Evolutionary conservation across 2,797 vertebrate species (phyloP).

Genomic region (Coregonus ussuriensis): DNA sequence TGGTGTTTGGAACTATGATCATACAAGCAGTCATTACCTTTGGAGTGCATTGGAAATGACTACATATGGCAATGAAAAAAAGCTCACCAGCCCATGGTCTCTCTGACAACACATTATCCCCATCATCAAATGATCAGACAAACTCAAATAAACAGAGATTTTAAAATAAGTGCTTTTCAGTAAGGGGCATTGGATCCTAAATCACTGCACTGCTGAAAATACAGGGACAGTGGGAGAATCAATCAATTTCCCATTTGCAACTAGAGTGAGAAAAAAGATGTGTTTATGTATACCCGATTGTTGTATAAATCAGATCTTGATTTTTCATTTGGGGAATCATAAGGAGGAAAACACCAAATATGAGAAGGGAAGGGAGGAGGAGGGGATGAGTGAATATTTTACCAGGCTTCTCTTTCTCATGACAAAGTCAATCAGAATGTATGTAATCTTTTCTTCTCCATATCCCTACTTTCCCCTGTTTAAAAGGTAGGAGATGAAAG

Average conservation of each 20-base stretch:
- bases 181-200: constrained; percentile 38
- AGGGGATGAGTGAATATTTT: background rate
- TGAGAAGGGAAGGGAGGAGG: constrained; percentile 21
- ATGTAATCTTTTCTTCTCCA: background rate
- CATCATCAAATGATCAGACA: background rate
- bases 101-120: background rate
- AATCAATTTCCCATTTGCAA: constrained; percentile 53
- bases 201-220: background rate
- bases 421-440: constrained; percentile 9
- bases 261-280: constrained; percentile 27
- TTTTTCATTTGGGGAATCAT: constrained; percentile 14
- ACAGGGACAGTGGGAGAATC: constrained; percentile 28
- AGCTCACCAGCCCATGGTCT: background rate
- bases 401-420: background rate
- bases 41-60: background rate
- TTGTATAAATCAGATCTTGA: constrained; percentile 46
- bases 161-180: constrained; percentile 40
- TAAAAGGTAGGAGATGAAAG: constrained; percentile 12
- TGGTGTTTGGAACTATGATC: background rate
- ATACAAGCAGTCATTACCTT: background rate
- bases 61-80: background rate
- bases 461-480: background rate
- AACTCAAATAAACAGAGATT: constrained; percentile 3
- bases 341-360: constrained; percentile 34
- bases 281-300: constrained; percentile 53